A percentile compares a stretch with the other conserved stretches of the same genome.
Conservation (phyloP, 2,888 invertebrate species). For the Byasa hedistus region DNA sequence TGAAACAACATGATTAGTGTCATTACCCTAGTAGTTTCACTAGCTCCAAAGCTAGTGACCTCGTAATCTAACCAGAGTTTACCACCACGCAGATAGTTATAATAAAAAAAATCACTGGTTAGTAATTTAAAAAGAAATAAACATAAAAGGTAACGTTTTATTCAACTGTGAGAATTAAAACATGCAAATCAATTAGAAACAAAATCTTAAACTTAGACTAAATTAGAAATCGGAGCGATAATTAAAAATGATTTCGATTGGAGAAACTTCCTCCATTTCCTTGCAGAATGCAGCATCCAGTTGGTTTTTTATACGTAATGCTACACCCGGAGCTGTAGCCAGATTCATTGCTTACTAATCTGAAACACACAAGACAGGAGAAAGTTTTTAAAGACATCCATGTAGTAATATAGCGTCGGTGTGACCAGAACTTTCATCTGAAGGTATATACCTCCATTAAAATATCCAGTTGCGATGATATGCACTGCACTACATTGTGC, state of each 20-base stretch:
- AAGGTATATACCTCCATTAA: no score
- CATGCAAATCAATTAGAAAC: slow-evolving; percentile 9
- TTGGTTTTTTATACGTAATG: slow-evolving; percentile 38
- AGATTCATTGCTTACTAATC: slow-evolving; percentile 51
- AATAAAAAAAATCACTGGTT: background rate
- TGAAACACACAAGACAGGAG: slow-evolving; percentile 31
- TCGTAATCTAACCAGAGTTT: no score
- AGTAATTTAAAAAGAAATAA: background rate
- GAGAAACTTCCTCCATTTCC: slow-evolving; percentile 51
- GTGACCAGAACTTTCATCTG: no score
- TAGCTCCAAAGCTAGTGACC: no score
- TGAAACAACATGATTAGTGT: no score
- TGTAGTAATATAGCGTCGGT: background rate
- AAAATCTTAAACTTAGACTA: background rate
- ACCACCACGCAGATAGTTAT: background rate
- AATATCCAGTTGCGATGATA: no score
- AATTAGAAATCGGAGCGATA: background rate
- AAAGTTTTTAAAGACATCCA: no score
- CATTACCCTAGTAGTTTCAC: no score
- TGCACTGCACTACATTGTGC: no score
- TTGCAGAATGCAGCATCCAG: slow-evolving; percentile 47
- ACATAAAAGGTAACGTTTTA: slow-evolving; percentile 1
- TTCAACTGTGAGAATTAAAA: slow-evolving; percentile 4
- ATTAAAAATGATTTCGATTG: slow-evolving; percentile 40
- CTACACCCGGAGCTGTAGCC: slow-evolving; percentile 53